phyloP scores from a whole-genome alignment of 2,797 vertebrate species.

The Cossypha niveicapilla region DNA sequence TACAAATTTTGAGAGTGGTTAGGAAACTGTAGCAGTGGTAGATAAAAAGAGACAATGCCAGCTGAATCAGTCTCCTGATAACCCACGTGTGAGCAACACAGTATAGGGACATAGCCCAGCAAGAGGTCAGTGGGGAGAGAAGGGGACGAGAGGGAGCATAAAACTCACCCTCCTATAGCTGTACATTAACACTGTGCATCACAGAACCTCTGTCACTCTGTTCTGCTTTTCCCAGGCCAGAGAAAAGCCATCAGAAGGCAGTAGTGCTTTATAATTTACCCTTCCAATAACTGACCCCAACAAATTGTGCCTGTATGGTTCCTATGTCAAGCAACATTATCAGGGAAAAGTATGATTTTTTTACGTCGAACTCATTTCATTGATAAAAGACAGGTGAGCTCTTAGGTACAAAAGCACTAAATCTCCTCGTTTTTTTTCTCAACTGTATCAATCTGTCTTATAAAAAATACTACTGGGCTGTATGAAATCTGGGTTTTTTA shows the following conservation, averaged over 20 bases:
- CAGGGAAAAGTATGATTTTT: not conserved
- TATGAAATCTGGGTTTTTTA: not conserved
- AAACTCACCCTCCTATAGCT: not conserved
- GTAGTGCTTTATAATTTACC: not conserved
- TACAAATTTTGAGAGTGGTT: not conserved
- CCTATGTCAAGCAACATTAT: not conserved
- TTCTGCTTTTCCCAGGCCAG: not conserved
- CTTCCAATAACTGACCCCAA: not conserved
- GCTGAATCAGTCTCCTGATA: not conserved
- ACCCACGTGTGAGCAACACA: fast-evolving
- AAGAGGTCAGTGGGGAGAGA: not conserved
- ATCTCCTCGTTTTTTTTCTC: not conserved
- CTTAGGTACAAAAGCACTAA: not conserved
- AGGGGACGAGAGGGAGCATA: not conserved
- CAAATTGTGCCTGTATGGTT: not conserved
- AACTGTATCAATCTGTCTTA: not conserved
- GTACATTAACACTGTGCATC: not conserved
- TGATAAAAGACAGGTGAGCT: not conserved
- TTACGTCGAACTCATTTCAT: not conserved
- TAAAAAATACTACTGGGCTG: not conserved
- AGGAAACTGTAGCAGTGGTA: not conserved
- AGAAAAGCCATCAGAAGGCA: not conserved
- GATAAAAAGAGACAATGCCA: not conserved
- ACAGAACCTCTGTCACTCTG: not conserved
- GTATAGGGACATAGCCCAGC: not conserved